A percentile compares a stretch with the other conserved stretches of the same genome.
These are phyloP conservation scores for Melanotaenia pygmaea DNA, from an alignment of 2,797 vertebrate species.

Conservation along the genomic window DNA sequence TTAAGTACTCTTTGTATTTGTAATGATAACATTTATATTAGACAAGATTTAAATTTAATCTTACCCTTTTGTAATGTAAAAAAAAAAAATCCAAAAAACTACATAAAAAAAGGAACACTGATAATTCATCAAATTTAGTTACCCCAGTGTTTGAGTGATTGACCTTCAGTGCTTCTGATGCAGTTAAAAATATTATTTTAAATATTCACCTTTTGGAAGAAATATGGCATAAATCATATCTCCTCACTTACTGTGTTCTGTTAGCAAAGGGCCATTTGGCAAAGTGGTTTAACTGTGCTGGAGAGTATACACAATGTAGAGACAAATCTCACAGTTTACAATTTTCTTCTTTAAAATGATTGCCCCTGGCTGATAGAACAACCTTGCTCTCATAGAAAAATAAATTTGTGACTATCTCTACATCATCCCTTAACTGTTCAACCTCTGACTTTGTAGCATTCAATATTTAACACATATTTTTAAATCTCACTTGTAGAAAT, in stretches of 20 bases:
- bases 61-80: conserved; percentile 44
- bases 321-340: conserved; percentile 81
- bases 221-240: conserved; percentile 71
- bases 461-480: conserved; percentile 70
- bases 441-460: conserved; percentile 73
- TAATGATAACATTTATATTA: conserved; percentile 35
- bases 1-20: conserved; percentile 25
- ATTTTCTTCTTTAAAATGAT: conserved; percentile 82
- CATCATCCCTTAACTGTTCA: conserved; percentile 69
- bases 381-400: conserved; percentile 87
- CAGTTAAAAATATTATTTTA: conserved; percentile 68
- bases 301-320: conserved; percentile 81
- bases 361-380: conserved; percentile 85
- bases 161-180: conserved; percentile 71
- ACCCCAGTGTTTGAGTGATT: conserved; percentile 56
- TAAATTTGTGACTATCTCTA: conserved; percentile 86
- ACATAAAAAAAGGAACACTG: conserved; percentile 41
- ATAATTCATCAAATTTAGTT: conserved; percentile 52
- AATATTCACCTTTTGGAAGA: conserved; percentile 69
- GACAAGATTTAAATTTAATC: conserved; percentile 41
- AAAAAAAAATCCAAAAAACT: conserved; percentile 44
- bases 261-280: conserved; percentile 77
- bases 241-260: conserved; percentile 69
- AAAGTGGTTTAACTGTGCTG: conserved; percentile 82
- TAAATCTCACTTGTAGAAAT: conserved; percentile 81